Evolutionary conservation across 1,140 invertebrate genomes (phyloP).

Genomic region (Eueides isabella): DNA sequence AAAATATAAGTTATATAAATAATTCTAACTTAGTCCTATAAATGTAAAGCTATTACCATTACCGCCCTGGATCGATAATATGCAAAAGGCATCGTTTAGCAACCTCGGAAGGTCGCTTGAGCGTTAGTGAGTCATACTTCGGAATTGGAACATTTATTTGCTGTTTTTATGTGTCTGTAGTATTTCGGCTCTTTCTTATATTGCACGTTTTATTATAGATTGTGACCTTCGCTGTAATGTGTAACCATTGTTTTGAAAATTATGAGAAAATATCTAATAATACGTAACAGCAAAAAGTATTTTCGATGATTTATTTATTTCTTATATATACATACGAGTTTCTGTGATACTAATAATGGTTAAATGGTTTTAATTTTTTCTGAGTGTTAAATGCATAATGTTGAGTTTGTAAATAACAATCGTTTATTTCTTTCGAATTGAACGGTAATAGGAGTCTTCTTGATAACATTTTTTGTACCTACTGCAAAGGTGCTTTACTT

Average conservation of each 20-base stretch:
- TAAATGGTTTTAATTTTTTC: no score
- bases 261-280: background rate
- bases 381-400: no score
- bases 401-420: background rate
- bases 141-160: constrained; percentile 64
- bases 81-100: constrained; percentile 62
- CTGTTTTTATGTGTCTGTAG: constrained; percentile 40
- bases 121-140: constrained; percentile 54
- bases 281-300: background rate
- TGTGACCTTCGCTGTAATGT: constrained; percentile 7
- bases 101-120: constrained; percentile 58
- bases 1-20: background rate
- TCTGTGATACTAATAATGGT: no score
- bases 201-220: constrained; percentile 18
- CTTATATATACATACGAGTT: background rate
- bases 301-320: background rate
- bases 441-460: background rate
- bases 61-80: constrained; percentile 51
- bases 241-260: background rate
- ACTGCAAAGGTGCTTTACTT: background rate
- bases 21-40: constrained; percentile 1
- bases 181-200: constrained; percentile 20
- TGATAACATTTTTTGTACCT: background rate
- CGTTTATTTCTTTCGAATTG: background rate
- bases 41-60: constrained; percentile 23